Evolutionary conservation across 2,113 vertebrate species (phyloP).

Genomic region (Sapayoa aenigma): DNA sequence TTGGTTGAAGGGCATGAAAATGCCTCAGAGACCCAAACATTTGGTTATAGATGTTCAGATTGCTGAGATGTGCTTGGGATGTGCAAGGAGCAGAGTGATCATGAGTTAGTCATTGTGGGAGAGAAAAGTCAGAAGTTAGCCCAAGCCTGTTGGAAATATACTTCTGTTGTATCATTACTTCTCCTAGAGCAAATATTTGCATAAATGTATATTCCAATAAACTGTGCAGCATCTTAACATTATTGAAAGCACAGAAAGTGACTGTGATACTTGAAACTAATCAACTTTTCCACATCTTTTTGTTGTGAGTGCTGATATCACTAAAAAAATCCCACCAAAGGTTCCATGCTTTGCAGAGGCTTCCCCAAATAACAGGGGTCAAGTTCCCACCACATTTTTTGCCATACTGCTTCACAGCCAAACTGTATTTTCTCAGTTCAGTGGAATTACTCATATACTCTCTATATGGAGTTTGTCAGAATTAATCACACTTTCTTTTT

Average conservation of each 20-base stretch:
- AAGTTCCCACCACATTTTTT: not conserved
- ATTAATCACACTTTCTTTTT: constrained; percentile 17
- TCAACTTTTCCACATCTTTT: not conserved
- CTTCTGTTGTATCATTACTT: not conserved
- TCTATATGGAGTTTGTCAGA: not conserved
- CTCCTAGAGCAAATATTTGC: not conserved
- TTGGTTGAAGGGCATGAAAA: not conserved
- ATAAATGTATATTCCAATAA: not conserved
- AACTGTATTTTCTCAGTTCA: not conserved
- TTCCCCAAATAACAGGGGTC: not conserved
- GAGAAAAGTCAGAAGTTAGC: not conserved
- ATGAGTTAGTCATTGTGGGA: not conserved
- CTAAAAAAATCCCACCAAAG: not conserved
- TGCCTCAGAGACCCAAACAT: not conserved
- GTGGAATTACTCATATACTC: not conserved
- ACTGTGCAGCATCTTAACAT: not conserved
- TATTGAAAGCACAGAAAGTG: not conserved
- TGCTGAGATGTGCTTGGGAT: not conserved
- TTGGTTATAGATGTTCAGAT: not conserved
- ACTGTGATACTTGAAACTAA: not conserved
- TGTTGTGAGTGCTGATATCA: not conserved
- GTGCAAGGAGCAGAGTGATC: not conserved
- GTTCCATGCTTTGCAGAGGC: not conserved
- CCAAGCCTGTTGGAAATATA: not conserved
- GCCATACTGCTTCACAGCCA: not conserved